Conservation (phyloP, 2,888 invertebrate genomes). For the Acronicta aceris region DNA sequence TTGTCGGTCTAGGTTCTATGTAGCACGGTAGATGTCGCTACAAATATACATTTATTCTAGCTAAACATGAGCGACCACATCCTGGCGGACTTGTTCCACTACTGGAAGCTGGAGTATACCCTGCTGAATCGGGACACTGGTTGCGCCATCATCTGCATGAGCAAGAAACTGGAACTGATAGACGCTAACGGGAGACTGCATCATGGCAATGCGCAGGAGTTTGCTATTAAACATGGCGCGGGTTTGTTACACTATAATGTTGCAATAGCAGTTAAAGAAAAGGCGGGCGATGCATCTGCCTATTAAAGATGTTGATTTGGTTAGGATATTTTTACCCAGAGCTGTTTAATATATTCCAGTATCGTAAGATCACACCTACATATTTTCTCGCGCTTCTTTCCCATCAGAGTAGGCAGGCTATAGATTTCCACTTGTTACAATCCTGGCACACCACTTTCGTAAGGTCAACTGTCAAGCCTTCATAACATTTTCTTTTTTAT, state of each 20-base stretch:
- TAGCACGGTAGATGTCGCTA: neutral
- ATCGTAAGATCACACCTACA: no score
- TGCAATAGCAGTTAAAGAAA: neutral
- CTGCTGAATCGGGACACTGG: conserved; percentile 70
- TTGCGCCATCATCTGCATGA: conserved; percentile 75
- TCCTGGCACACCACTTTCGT: no score
- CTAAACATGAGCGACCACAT: conserved; percentile 69
- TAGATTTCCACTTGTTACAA: no score
- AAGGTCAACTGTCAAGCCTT: no score
- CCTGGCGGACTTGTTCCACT: conserved; percentile 73
- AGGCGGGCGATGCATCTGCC: no score
- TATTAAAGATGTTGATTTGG: no score
- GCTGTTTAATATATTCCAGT: no score
- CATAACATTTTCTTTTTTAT: no score
- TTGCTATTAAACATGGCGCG: conserved; percentile 70
- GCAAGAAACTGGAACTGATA: conserved; percentile 69
- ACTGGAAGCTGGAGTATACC: conserved; percentile 75
- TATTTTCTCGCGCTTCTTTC: no score
- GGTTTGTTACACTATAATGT: conserved; percentile 52
- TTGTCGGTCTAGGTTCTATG: no score
- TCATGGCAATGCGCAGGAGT: conserved; percentile 71
- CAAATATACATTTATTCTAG: conserved; percentile 54
- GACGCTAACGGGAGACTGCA: conserved; percentile 66
- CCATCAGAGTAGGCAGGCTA: no score
- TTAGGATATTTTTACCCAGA: no score